Percentiles rank a stretch among this genome's conserved stretches.
These are phyloP conservation scores for Chromoteleia sp. DNA, from an alignment of 2,888 invertebrate species.

Conservation along the genomic window DNA sequence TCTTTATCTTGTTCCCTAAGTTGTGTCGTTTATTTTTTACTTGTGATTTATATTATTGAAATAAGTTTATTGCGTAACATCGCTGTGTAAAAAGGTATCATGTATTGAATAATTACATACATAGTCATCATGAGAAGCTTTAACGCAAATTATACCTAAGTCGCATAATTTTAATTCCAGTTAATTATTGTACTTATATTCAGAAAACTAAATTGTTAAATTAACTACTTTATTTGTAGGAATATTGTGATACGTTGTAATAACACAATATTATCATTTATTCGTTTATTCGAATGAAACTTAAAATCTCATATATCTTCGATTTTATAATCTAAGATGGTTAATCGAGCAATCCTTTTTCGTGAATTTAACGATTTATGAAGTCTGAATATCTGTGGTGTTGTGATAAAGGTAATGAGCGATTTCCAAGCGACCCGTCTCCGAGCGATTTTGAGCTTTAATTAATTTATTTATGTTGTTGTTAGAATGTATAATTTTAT, in stretches of 20 bases:
- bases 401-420: slow-evolving; percentile 5
- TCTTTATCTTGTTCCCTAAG: too few species aligned
- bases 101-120: not conserved
- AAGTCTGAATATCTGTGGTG: not conserved
- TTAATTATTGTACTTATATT: slow-evolving; percentile 1
- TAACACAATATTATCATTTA: not conserved
- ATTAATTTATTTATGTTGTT: slow-evolving; percentile 11
- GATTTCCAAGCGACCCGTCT: slow-evolving; percentile 2
- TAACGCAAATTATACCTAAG: slow-evolving; percentile 7
- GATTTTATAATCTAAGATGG: slow-evolving; percentile 1
- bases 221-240: slow-evolving; percentile 1
- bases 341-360: not conserved
- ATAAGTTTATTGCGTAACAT: too few species aligned
- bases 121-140: slow-evolving; percentile 17
- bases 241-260: slow-evolving; percentile 25
- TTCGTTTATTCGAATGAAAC: not conserved
- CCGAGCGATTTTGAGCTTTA: not conserved
- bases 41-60: too few species aligned
- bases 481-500: not conserved
- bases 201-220: not conserved
- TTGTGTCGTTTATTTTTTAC: too few species aligned
- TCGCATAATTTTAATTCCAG: not conserved
- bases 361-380: not conserved
- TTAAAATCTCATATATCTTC: slow-evolving; percentile 1
- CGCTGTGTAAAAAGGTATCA: too few species aligned